Conservation (phyloP, 1,140 invertebrate genomes). For the Nomia melanderi region DNA sequence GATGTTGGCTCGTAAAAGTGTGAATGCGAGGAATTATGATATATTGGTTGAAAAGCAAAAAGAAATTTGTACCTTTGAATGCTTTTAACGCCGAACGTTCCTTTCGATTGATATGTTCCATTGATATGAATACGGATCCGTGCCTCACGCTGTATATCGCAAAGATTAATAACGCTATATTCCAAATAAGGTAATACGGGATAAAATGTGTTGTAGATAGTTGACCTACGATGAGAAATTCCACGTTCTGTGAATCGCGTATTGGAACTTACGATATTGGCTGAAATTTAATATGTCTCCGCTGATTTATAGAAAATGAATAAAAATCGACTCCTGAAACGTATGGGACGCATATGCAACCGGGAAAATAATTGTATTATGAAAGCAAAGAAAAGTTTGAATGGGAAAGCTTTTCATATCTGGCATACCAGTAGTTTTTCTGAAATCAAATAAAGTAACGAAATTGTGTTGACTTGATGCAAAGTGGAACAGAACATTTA, state of each 20-base stretch:
- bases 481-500: background rate
- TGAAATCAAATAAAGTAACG: too few relatives aligned
- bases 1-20: too few relatives aligned
- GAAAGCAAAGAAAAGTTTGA: background rate
- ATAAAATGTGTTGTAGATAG: slow-evolving; percentile 18
- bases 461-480: too few relatives aligned
- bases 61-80: background rate
- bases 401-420: background rate
- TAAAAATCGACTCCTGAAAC: background rate
- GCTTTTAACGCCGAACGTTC: background rate
- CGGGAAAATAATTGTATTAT: background rate
- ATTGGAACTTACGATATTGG: slow-evolving; percentile 15
- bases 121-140: background rate
- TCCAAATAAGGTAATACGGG: background rate
- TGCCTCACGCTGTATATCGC: background rate
- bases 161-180: background rate
- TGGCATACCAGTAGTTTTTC: background rate
- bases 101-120: background rate
- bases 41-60: too few relatives aligned
- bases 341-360: too few relatives aligned
- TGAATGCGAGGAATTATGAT: too few relatives aligned
- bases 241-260: background rate
- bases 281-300: slow-evolving; percentile 27
- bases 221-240: slow-evolving; percentile 23
- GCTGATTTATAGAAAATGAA: slow-evolving; percentile 58